Evolutionary conservation across 2,797 vertebrate species (phyloP).

Genomic region (Pseudotriccus pelzelni): DNA sequence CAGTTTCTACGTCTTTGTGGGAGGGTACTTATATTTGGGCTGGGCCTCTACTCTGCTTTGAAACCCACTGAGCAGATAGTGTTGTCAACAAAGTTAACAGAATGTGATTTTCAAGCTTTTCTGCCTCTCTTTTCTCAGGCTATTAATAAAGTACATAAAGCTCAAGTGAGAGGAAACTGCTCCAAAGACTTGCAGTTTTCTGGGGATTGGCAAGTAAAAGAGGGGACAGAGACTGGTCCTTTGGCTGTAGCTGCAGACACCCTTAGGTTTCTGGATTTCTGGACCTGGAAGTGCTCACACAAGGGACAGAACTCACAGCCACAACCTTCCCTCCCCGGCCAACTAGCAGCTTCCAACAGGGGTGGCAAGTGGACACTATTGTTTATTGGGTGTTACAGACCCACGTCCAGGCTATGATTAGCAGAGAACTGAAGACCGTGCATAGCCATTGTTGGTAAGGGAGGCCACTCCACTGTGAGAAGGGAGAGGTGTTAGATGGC

Average conservation of each 20-base stretch:
- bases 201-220: background rate
- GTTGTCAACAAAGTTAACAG: background rate
- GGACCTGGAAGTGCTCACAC: background rate
- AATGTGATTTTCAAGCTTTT: background rate
- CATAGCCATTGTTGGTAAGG: accelerated
- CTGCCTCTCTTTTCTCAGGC: background rate
- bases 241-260: background rate
- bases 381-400: background rate
- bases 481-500: background rate
- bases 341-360: background rate
- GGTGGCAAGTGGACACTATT: background rate
- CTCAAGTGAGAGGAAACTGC: background rate
- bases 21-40: background rate
- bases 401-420: background rate
- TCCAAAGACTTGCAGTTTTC: background rate
- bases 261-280: background rate
- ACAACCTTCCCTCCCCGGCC: background rate
- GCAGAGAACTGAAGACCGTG: accelerated
- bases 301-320: background rate
- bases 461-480: accelerated
- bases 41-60: background rate
- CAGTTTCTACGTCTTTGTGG: background rate
- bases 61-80: background rate
- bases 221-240: background rate
- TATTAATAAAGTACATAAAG: background rate